These are phyloP conservation scores for Aleiodes sp. DNA, from an alignment of 1,140 invertebrate genomes.

Conservation along the genomic window DNA sequence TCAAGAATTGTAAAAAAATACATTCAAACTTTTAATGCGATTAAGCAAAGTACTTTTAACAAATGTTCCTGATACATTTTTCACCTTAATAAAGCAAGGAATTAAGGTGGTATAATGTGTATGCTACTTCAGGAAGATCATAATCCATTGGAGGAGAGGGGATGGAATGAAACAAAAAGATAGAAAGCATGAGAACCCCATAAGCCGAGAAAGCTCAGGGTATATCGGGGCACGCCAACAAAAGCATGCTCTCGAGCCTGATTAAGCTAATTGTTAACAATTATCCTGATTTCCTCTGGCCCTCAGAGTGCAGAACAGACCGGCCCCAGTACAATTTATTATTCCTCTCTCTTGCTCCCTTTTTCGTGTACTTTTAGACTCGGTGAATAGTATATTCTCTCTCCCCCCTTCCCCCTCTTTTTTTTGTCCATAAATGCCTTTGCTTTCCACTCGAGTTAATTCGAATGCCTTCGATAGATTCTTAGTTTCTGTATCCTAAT, in stretches of 20 bases:
- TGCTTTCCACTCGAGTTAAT: constrained; percentile 44
- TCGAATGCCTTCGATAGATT: no score
- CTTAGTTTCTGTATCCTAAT: no score
- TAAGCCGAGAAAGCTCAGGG: constrained; percentile 6
- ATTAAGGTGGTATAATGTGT: not conserved
- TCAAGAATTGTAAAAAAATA: no score
- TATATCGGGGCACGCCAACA: constrained; percentile 31
- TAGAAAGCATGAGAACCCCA: constrained; percentile 36
- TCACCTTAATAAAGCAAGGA: no score
- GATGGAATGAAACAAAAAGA: not conserved
- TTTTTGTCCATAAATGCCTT: constrained; percentile 47
- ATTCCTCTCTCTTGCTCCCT: constrained; percentile 38
- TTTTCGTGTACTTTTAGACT: constrained; percentile 18
- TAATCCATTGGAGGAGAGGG: not conserved
- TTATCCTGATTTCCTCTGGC: constrained; percentile 64
- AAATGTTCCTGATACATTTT: no score
- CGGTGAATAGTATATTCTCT: constrained; percentile 39
- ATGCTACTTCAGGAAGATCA: not conserved
- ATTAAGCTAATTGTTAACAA: constrained; percentile 68
- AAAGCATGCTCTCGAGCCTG: constrained; percentile 59
- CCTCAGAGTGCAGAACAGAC: constrained; percentile 47
- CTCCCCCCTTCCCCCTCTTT: constrained; percentile 37
- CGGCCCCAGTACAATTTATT: constrained; percentile 48
- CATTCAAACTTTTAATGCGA: no score
- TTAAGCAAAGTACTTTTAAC: no score